These are phyloP conservation scores for Dromiciops gliroides DNA, from an alignment of 2,113 vertebrate species.

Conservation along the genomic window DNA sequence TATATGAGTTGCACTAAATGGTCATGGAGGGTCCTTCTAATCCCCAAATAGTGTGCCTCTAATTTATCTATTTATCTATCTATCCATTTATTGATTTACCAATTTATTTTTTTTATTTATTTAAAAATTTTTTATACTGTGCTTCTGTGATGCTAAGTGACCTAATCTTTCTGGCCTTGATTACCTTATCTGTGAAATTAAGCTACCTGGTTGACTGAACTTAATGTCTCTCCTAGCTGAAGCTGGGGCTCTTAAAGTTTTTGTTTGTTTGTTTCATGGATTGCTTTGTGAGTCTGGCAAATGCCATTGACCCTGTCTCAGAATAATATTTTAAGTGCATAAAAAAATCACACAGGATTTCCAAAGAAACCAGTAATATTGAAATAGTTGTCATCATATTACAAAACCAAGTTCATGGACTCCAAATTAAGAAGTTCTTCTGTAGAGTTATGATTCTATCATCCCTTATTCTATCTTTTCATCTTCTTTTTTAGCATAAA, in stretches of 20 bases:
- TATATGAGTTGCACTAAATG: not conserved
- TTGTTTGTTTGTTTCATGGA: not conserved
- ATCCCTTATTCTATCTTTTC: not conserved
- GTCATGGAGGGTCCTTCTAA: not conserved
- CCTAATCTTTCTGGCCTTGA: not conserved
- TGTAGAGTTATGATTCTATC: not conserved
- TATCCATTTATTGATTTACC: too few relatives aligned
- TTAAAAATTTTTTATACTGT: too few relatives aligned
- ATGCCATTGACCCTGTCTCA: not conserved
- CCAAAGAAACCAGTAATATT: not conserved
- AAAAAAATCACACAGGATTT: not conserved
- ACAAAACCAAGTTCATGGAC: not conserved
- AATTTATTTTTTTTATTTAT: too few relatives aligned
- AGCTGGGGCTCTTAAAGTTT: not conserved
- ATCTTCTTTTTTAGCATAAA: not conserved
- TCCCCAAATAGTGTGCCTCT: not conserved
- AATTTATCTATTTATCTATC: too few relatives aligned
- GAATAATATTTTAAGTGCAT: not conserved
- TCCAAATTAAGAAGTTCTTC: not conserved
- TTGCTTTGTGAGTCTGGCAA: not conserved
- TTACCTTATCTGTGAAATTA: not conserved
- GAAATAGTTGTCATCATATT: not conserved
- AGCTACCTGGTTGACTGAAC: not conserved
- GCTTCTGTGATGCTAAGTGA: not conserved
- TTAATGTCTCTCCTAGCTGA: not conserved